Base-by-base conservation (phyloP, 1,140 invertebrate species). In the Protaetia brevitarsis region DNA sequence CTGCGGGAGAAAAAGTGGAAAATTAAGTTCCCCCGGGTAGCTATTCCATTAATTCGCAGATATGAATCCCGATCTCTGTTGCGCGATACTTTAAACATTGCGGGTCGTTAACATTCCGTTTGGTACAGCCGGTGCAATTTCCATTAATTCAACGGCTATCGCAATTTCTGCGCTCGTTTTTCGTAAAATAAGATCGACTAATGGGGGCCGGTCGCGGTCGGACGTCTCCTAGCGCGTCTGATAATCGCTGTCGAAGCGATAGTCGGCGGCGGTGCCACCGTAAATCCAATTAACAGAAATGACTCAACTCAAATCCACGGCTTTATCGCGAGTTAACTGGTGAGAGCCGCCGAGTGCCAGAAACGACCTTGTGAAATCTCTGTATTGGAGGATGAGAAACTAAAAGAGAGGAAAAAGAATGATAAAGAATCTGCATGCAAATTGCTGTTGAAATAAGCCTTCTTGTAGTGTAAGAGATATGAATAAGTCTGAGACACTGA, bases 201-300 rank as follows among this genome's bases (percentile, higher is more conserved):
- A 51, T 51, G 41, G 11, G 41, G 26, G 16, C 1, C 16, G 41
- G 19, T n/a, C n/a, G 16, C 41, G 41, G 6, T 51, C 16, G 41
- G 8, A 23, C 41, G 2, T 51, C 41, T 21, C 8, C 41, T 16
- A 21, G 34, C 16, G 41, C 16, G 19, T 45, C n/a, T 23, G 41
- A 51, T 51, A 51, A 51, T 23, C 41, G 16, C 16, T 23, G 4
- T n/a, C 19, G 41, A n/a, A 6, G 41, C 41, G 26, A 51, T 51
- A 51, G 26, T 13, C 41, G 7, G 19, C 41, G 34, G 34, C 16
- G 16, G 10, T 2, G 8, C 34, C 10, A 21, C 41, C n/a, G 41
- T 51, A 51, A 51, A 51, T 51, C 41, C 41, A 51, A 51, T 51
- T 51, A 51, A 51, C 41, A 51, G 41, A 51, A 51, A 51, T 51